phyloP scores from a whole-genome alignment of 2,113 vertebrate genomes.

The Tamias sibiricus region DNA sequence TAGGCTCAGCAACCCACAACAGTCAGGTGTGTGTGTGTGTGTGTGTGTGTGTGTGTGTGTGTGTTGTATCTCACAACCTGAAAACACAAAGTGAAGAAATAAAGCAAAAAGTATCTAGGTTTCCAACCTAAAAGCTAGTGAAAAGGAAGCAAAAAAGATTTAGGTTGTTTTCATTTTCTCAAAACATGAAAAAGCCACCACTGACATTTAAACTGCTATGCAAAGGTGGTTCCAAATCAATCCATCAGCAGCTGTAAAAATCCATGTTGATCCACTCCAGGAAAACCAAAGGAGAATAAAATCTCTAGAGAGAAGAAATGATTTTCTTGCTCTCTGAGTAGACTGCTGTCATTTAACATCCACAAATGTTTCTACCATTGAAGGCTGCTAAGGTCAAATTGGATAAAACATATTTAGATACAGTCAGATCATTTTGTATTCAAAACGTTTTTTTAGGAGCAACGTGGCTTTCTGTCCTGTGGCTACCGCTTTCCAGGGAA shows the following conservation, averaged over 20 bases:
- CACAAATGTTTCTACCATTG: not conserved
- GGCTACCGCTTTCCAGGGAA: conserved; percentile 65
- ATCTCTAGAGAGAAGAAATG: not conserved
- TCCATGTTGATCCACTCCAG: not conserved
- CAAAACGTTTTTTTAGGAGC: conserved; percentile 64
- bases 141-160: not conserved
- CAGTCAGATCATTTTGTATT: conserved; percentile 79
- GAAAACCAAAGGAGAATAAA: not conserved
- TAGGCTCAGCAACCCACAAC: not conserved
- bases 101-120: not conserved
- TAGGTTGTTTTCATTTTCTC: not conserved
- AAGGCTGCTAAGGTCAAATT: conserved; percentile 75
- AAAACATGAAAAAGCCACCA: not conserved
- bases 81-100: not conserved
- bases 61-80: no score
- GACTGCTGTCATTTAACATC: conserved; percentile 54
- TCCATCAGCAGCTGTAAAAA: not conserved
- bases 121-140: not conserved
- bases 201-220: not conserved
- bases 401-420: conserved; percentile 79
- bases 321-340: conserved; percentile 49
- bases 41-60: no score
- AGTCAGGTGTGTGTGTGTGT: no score
- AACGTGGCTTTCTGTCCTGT: conserved; percentile 16
- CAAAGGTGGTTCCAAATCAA: conserved; percentile 38